Base-by-base conservation (phyloP, 1,140 invertebrate genomes). In the Physella acuta region DNA sequence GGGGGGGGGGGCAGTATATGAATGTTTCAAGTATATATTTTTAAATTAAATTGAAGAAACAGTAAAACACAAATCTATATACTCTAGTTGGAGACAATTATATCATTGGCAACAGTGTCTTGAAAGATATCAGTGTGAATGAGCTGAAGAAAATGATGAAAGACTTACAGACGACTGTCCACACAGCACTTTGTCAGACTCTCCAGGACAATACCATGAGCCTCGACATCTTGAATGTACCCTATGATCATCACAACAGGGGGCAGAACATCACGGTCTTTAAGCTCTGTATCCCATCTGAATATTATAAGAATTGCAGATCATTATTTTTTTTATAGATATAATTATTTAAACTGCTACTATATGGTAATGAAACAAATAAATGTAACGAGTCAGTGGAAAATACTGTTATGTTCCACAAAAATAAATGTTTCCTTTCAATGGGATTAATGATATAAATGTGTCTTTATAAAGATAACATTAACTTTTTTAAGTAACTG, bases 151-250 rank as follows among this genome's bases (percentile, higher is more conserved):
- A 14, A 11, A 55, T 24, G 24, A 24, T 30, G 8, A 14, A 55
- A 8, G 5, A 24, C 8, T 14, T 53, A 64, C 62, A 31, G 49
- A n/a, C 5, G 16, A 33, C 62, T 64, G 44, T 64, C 62, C n/a
- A 30, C 1, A 36, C 62, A 64, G 26, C 62, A 64, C 3, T 26
- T 17, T 3, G 44, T 44, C 28, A 64, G 49, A 33, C 26, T 20
- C 26, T 30, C 26, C n/a, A 64, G 17, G 0, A 64, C 31, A 3
- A 51, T 51, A 20, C 49, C 62, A 52, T 64, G 62, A 64, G 62
- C 51, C 33, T 53, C 26, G 52, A 17, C n/a, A 33, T 53, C 28
- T 17, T 2, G 30, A 11, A 64, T 33, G 51, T 64, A 64, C 11
- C 62, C 62, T 20, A 64, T 36, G 3, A 49, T 28, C 26, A 31